Evolutionary conservation across 1,140 invertebrate genomes (phyloP).

Genomic region (Drosophila pseudoobscura): DNA sequence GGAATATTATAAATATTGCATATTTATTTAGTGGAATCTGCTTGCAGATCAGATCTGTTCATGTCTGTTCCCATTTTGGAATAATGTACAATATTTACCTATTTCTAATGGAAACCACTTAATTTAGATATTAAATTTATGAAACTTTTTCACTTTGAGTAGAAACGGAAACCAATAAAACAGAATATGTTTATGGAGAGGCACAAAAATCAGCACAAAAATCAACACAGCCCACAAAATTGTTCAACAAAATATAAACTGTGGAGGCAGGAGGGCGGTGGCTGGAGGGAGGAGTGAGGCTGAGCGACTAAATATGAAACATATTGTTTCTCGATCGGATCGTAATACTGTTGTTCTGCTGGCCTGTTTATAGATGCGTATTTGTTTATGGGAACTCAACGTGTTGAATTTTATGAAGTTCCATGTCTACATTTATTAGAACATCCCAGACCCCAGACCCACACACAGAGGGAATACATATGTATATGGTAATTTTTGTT

Average conservation of each 20-base stretch:
- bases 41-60: neutral
- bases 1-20: neutral
- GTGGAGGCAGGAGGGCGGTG: neutral
- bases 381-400: slow-evolving; percentile 65
- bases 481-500: slow-evolving; percentile 5
- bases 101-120: slow-evolving; percentile 49
- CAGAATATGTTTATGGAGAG: slow-evolving; percentile 60
- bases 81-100: slow-evolving; percentile 40
- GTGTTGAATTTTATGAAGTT: slow-evolving; percentile 68
- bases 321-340: slow-evolving; percentile 52
- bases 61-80: slow-evolving; percentile 31
- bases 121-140: slow-evolving; percentile 59
- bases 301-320: slow-evolving; percentile 46
- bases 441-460: slow-evolving; percentile 17
- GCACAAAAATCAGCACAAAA: slow-evolving; percentile 27
- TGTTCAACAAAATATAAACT: slow-evolving; percentile 51
- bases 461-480: slow-evolving; percentile 8
- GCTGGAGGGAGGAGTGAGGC: neutral
- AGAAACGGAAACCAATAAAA: slow-evolving; percentile 74
- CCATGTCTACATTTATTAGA: slow-evolving; percentile 41
- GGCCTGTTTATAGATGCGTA: slow-evolving; percentile 31
- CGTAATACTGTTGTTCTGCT: slow-evolving; percentile 33
- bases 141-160: slow-evolving; percentile 48
- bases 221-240: slow-evolving; percentile 40
- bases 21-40: neutral